Evolutionary conservation across 2,113 vertebrate genomes (phyloP).

Genomic region (Mormyrus iriodes): DNA sequence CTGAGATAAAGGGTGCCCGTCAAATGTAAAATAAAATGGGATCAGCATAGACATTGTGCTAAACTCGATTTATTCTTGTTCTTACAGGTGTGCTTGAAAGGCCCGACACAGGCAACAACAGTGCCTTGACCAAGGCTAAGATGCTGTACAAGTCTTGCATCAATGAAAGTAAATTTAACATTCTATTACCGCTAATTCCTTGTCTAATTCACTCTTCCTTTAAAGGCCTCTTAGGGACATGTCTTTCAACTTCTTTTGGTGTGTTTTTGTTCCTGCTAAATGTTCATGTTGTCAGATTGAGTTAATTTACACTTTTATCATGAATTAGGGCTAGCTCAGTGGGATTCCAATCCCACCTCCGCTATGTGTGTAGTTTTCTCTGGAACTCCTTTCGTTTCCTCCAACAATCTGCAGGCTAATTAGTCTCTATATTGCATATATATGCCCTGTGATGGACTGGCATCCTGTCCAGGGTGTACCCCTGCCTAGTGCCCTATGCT

Average conservation of each 20-base stretch:
- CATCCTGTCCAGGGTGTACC: not conserved
- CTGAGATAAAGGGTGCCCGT: not conserved
- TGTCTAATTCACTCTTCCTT: not conserved
- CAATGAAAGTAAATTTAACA: slow-evolving; percentile 79
- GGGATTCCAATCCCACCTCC: not conserved
- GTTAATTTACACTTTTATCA: not conserved
- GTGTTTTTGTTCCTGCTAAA: no score
- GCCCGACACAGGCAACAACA: slow-evolving; percentile 53
- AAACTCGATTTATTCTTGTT: slow-evolving; percentile 37
- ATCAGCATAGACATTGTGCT: not conserved
- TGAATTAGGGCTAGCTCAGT: not conserved
- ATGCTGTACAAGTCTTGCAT: slow-evolving; percentile 83
- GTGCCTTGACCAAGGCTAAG: slow-evolving; percentile 82
- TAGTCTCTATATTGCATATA: not conserved
- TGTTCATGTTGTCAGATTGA: not conserved
- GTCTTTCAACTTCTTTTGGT: not conserved
- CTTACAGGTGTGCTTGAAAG: slow-evolving; percentile 75
- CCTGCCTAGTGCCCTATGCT: not conserved
- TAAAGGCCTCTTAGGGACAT: not conserved
- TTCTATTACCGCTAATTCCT: not conserved
- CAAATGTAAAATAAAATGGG: not conserved
- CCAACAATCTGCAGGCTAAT: not conserved
- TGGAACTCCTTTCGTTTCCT: not conserved
- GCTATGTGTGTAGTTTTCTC: not conserved
- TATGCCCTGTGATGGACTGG: not conserved